Evolutionary conservation across 1,140 invertebrate species (phyloP).

Genomic region (Scaptomyza graminum): DNA sequence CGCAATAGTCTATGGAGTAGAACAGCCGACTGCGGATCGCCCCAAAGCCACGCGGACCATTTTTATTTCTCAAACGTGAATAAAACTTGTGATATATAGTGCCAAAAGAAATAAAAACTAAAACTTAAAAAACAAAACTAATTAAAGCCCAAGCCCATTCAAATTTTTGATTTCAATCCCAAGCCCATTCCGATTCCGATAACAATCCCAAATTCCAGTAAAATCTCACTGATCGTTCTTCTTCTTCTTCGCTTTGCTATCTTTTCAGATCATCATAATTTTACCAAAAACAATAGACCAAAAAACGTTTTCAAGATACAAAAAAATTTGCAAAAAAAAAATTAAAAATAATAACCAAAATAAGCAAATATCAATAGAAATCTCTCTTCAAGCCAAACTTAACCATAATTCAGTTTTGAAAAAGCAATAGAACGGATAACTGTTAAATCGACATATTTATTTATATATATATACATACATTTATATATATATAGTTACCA

Average conservation of each 20-base stretch:
- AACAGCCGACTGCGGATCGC: slow-evolving; percentile 78
- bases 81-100: slow-evolving; percentile 47
- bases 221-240: neutral
- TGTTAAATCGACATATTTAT: slow-evolving; percentile 39
- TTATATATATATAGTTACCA: slow-evolving; percentile 21
- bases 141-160: no score
- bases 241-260: slow-evolving; percentile 25
- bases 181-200: no score
- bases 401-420: slow-evolving; percentile 70
- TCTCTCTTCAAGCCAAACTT: slow-evolving; percentile 45
- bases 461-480: slow-evolving; percentile 27
- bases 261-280: slow-evolving; percentile 83
- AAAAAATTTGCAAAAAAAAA: slow-evolving; percentile 33
- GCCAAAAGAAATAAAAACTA: slow-evolving; percentile 11
- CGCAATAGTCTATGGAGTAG: slow-evolving; percentile 78
- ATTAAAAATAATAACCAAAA: slow-evolving; percentile 7
- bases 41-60: slow-evolving; percentile 66
- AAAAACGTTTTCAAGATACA: slow-evolving; percentile 63
- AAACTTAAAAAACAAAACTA: slow-evolving; percentile 1
- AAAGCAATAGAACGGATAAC: slow-evolving; percentile 74
- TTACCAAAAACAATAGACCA: slow-evolving; percentile 80
- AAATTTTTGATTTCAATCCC: no score
- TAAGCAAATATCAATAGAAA: slow-evolving; percentile 57
- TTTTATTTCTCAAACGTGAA: slow-evolving; percentile 79
- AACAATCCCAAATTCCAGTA: no score